These are phyloP conservation scores for Philopotamus ludificatus DNA, from an alignment of 1,140 invertebrate genomes.

Conservation along the genomic window DNA sequence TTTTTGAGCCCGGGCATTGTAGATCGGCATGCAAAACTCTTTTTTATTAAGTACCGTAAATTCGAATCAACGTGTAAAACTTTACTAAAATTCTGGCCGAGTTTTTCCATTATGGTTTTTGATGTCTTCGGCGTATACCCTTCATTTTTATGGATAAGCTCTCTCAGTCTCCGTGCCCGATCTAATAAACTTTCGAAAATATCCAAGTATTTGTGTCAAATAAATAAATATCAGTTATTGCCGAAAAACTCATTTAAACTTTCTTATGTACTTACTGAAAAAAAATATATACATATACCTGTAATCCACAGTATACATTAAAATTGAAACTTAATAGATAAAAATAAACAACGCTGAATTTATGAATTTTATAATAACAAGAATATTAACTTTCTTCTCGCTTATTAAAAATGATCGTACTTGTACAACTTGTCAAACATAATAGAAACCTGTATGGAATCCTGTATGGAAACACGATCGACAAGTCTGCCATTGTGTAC, in stretches of 20 bases:
- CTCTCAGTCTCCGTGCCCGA: neutral
- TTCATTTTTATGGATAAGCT: neutral
- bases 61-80: conserved; percentile 12
- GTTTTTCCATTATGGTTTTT: conserved; percentile 9
- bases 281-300: neutral
- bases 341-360: no score
- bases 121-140: neutral
- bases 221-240: neutral
- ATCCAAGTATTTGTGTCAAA: neutral
- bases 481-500: no score
- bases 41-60: conserved; percentile 14
- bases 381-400: no score
- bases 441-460: no score
- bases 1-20: neutral
- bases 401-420: no score
- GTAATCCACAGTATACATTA: no score
- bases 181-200: neutral
- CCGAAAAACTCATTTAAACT: neutral
- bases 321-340: no score
- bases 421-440: no score
- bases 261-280: neutral
- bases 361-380: no score
- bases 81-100: neutral
- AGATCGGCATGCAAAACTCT: conserved; percentile 8
- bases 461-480: no score